These are phyloP conservation scores for Urosaurus nigricauda DNA, from an alignment of 2,797 vertebrate species.

Conservation along the genomic window DNA sequence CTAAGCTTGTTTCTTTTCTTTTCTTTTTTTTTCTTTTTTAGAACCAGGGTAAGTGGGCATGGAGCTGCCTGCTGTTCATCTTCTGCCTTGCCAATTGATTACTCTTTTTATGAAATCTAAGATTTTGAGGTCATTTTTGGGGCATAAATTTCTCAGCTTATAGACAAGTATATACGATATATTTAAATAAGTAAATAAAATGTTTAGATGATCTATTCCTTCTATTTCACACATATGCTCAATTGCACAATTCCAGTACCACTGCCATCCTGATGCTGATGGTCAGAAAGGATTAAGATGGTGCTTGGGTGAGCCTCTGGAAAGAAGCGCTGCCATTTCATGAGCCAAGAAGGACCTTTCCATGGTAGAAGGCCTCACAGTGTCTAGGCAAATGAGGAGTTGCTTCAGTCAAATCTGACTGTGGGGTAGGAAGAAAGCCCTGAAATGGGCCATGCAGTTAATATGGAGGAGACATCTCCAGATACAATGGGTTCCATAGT, in stretches of 20 bases:
- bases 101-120: no score
- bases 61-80: no score
- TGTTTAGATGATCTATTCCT: background rate
- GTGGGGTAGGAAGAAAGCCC: background rate
- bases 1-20: no score
- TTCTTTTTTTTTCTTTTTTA: no score
- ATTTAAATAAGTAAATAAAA: no score
- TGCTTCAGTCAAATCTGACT: background rate
- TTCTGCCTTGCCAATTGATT: no score
- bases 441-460: background rate
- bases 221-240: background rate
- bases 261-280: background rate
- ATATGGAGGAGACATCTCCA: background rate
- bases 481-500: background rate
- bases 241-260: background rate
- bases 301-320: background rate
- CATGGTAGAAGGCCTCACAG: background rate
- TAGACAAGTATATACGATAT: no score
- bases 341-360: background rate
- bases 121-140: no score
- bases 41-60: no score
- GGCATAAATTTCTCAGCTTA: no score
- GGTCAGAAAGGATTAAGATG: background rate
- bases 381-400: background rate
- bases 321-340: background rate